These are phyloP conservation scores for Propithecus coquereli DNA, from an alignment of 2,113 vertebrate species.

Conservation along the genomic window DNA sequence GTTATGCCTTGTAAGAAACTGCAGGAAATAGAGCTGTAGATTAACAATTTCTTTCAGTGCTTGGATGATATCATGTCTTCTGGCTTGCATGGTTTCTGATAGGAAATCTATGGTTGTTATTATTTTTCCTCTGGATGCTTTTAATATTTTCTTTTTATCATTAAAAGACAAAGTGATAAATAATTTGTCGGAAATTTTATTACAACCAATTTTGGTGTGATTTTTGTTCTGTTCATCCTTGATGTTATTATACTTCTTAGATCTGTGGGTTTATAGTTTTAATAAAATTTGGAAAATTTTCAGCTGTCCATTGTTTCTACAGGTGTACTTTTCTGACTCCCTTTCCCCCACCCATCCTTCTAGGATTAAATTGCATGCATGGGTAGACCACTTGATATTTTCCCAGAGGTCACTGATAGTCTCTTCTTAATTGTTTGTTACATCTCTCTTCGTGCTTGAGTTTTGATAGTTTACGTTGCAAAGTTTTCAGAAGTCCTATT, in stretches of 20 bases:
- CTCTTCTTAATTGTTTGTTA: background rate
- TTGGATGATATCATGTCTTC: background rate
- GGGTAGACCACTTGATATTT: background rate
- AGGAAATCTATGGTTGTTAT: background rate
- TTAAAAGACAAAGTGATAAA: background rate
- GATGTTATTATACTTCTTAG: background rate
- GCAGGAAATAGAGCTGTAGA: background rate
- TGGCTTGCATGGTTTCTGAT: background rate
- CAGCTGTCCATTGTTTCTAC: background rate
- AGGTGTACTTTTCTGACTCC: background rate
- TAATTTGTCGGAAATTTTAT: background rate
- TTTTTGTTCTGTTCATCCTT: background rate
- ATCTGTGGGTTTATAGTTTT: background rate
- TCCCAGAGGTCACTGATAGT: background rate
- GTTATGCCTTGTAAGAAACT: background rate
- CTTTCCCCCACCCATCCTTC: background rate
- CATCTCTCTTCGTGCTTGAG: background rate
- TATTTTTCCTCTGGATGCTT: background rate
- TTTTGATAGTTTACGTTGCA: background rate
- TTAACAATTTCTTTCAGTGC: background rate
- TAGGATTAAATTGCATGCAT: background rate
- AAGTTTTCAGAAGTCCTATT: background rate
- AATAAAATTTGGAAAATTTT: background rate
- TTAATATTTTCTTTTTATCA: background rate
- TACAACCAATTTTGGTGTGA: background rate